These are phyloP conservation scores for Ophiodon elongatus DNA, from an alignment of 2,113 vertebrate genomes.

Conservation along the genomic window DNA sequence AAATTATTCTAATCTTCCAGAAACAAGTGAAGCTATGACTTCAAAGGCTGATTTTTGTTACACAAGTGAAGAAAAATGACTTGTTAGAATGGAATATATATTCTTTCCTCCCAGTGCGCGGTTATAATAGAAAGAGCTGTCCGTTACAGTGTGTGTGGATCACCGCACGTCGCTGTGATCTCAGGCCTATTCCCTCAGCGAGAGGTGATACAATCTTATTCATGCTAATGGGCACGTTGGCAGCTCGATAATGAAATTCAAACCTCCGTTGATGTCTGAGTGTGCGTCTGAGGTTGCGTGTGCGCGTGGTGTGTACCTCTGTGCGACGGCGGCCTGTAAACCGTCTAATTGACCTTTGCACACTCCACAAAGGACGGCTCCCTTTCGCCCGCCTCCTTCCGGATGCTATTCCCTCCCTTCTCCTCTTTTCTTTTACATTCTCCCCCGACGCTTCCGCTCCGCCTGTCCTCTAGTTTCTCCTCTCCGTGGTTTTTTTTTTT, in stretches of 20 bases:
- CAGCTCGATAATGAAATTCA: conserved; percentile 57
- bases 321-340: conserved; percentile 50
- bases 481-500: neutral
- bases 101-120: neutral
- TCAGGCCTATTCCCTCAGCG: conserved; percentile 20
- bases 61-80: neutral
- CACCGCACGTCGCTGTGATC: neutral
- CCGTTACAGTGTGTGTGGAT: conserved; percentile 1
- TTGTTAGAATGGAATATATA: neutral
- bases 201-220: conserved; percentile 45
- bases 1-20: too few relatives aligned
- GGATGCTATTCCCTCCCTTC: conserved; percentile 36
- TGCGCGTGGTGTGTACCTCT: conserved; percentile 33
- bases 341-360: conserved; percentile 75
- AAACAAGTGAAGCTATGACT: neutral
- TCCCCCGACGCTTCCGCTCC: conserved; percentile 13
- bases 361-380: conserved; percentile 57
- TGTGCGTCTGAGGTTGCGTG: conserved; percentile 34
- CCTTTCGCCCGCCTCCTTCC: conserved; percentile 27
- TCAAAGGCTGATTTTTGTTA: neutral
- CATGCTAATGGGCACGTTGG: conserved; percentile 36
- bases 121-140: neutral
- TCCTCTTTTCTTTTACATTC: conserved; percentile 38
- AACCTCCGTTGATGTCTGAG: conserved; percentile 28
- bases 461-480: conserved; percentile 23